These are phyloP conservation scores for Drosophila eohydei DNA, from an alignment of 2,888 invertebrate genomes.

Conservation along the genomic window DNA sequence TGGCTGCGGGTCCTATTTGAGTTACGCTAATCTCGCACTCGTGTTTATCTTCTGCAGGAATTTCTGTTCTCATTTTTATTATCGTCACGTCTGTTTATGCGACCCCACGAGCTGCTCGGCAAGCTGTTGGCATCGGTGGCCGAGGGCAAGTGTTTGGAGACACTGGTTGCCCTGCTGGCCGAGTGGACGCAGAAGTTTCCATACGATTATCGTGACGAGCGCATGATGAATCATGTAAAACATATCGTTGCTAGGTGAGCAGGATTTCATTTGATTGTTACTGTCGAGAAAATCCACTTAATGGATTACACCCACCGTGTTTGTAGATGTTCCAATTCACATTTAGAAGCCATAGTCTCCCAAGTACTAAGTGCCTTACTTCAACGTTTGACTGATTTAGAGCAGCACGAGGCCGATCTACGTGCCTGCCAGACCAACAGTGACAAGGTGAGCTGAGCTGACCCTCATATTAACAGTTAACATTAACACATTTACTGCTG, in stretches of 20 bases:
- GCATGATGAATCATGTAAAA: conserved; percentile 85
- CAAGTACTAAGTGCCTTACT: conserved; percentile 86
- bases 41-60: conserved; percentile 76
- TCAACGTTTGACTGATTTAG: conserved; percentile 85
- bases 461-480: not conserved
- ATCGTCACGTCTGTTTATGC: conserved; percentile 85
- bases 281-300: not conserved
- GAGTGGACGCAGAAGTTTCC: conserved; percentile 85
- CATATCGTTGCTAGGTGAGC: conserved; percentile 85
- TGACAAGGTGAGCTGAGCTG: conserved; percentile 77
- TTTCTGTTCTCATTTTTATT: conserved; percentile 85
- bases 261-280: too few species aligned
- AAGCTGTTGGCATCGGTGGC: conserved; percentile 84
- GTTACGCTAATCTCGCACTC: conserved; percentile 16
- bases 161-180: conserved; percentile 83
- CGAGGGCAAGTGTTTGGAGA: conserved; percentile 84
- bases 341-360: conserved; percentile 84
- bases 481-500: not conserved
- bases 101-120: conserved; percentile 84
- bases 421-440: conserved; percentile 84
- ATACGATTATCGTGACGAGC: conserved; percentile 85
- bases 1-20: conserved; percentile 10
- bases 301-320: not conserved
- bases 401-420: conserved; percentile 84
- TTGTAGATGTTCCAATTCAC: conserved; percentile 84